Percentiles rank a stretch among this genome's conserved stretches.
Evolutionary conservation across 1,140 invertebrate genomes (phyloP).

Genomic region (Nixonia krombeini): DNA sequence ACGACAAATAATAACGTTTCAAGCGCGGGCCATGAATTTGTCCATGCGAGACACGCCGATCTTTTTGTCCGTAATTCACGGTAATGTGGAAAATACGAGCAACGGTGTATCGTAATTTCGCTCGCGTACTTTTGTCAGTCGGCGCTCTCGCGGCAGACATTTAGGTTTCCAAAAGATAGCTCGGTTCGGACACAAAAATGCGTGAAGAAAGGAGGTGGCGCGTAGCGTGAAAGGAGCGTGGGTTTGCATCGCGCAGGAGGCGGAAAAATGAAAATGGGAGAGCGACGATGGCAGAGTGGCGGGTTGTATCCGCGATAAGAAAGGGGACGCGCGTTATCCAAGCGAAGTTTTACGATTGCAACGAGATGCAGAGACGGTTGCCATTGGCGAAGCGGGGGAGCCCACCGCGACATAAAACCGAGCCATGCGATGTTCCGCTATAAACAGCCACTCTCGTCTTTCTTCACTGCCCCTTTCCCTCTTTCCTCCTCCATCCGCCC

Average conservation of each 20-base stretch:
- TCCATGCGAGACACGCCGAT: not conserved
- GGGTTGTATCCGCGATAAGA: slow-evolving; percentile 41
- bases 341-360: slow-evolving; percentile 53
- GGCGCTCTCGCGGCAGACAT: slow-evolving; percentile 1
- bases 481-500: too few species aligned
- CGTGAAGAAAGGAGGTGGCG: slow-evolving; percentile 8
- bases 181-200: not conserved
- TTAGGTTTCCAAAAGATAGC: not conserved
- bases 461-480: too few species aligned
- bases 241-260: too few species aligned
- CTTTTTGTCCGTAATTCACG: not conserved
- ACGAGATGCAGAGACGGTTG: slow-evolving; percentile 17
- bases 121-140: not conserved
- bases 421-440: slow-evolving; percentile 26
- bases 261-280: slow-evolving; percentile 10
- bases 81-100: not conserved
- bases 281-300: not conserved
- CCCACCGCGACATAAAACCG: slow-evolving; percentile 31
- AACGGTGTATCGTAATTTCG: not conserved
- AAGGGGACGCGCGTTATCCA: slow-evolving; percentile 25
- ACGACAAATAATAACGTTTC: not conserved
- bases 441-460: slow-evolving; percentile 32
- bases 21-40: not conserved
- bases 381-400: slow-evolving; percentile 8
- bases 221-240: not conserved